Base-by-base conservation (phyloP, 2,888 invertebrate species). In the Blastobasis adustella region DNA sequence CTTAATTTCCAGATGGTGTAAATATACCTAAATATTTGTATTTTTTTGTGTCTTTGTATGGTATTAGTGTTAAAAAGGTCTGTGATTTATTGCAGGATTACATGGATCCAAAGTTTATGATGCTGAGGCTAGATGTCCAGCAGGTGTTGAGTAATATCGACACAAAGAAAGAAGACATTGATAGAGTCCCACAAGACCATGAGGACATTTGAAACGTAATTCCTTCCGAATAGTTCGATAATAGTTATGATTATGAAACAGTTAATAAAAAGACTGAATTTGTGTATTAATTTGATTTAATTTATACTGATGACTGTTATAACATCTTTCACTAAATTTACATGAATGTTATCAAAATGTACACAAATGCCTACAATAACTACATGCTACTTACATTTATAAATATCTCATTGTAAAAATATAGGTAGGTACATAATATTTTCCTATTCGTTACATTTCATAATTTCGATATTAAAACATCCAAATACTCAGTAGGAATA, bases 101-200 rank as follows among this genome's bases (percentile, higher is more conserved):
- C 48, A 74, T 84, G 76, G 89, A 89, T 60, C 89, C 89, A 7
- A 89, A 85, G 64, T 79, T 89, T 50, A 84, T 83, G 82, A 84
- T 88, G 81, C 62, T 89, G 10, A 78, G 87, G 41, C 61, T 89
- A 46, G 89, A 89, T 59, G 84, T 89, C 3, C 85, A 89, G 58
- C 79, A 80, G 65, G 87, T 88, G 0, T 68, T 88, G 42, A 79
- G 70, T 58, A 84, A 83, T 67, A 65, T 88, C 56, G 77, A 81
- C 41, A 74, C 76, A 51, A 71, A 76, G 49, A 77, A 66, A 60
- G 71, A 71, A 8, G 68, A 71, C 1, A 53, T 52, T 4, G 67
- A 68, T n/a, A 47, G 4, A 8, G 39, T 37, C 54, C 49, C 46
- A 45, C 46, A 47, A 5, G 46, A 49, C 41, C 8, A 47, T 38